Base-by-base conservation (phyloP, 2,797 vertebrate species). In the Cottoperca gobio region DNA sequence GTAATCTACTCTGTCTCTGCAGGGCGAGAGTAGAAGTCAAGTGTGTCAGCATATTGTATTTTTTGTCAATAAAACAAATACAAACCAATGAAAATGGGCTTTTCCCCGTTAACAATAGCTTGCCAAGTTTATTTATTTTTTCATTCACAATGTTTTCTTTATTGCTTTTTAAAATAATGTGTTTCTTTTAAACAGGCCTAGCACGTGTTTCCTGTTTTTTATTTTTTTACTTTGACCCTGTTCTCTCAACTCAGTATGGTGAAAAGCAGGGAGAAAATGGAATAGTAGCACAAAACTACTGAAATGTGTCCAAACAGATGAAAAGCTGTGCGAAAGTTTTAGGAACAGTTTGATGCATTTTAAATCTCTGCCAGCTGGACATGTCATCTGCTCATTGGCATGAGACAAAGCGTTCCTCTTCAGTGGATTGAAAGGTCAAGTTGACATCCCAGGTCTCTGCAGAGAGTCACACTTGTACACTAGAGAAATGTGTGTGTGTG, bases 381-480 rank as follows among this genome's bases (percentile, higher is more conserved):
- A 57, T 80, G 86, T 92, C 88, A 78, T 86, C 82, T 85, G 86
- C 83, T 85, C 81, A 81, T 67, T 89, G 85, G 88, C 83, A 89
- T 83, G 67, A 85, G 80, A 89, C 79, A 82, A 90, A 89, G 83
- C 39, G 70, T 88, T 80, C 55, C 57, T 84, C 86, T 83, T 84
- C 81, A 74, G 67, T 77, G 80, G 85, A 91, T 91, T 86, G 79
- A 87, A 90, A 90, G 88, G 84, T 92, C 73, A 90, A 87, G 82
- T 83, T 88, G 80, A 79, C 82, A 78, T 71, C 71, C 39, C 55
- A 57, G 53, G 39, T 79, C 62, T 79, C 73, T 52, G 55, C 42
- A 48, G 63, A 69, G 61, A 70, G 48, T 35, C 64, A 84, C 76
- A 70, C 67, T 84, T 64, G 54, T 70, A 57, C 81, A 42, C 64